Evolutionary conservation across 2,113 vertebrate genomes (phyloP), one percentile per base, ranked within the genome.

Genomic region (Ammodytes dubius): DNA sequence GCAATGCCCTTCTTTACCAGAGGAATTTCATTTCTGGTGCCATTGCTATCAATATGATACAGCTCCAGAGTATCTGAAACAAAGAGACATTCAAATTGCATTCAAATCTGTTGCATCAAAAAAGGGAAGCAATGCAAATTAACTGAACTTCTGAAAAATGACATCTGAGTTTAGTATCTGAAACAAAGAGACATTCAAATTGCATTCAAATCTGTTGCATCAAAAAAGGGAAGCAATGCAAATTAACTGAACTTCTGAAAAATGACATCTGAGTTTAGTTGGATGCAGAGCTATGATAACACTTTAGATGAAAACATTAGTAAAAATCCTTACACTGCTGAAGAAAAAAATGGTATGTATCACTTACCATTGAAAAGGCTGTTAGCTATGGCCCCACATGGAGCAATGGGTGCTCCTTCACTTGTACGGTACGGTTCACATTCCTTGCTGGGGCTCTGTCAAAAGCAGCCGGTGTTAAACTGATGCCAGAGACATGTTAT

Each of bases 381-480:
- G 95, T 99, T 99, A 77, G 98, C 98, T 81, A 99, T 98, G 74
- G 98, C 98, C 7, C 98, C 98, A 90, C 98, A 99, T 39, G 98
- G 98, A 84, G 98, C 98, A 70, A 99, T 96, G 53, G 97, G 95
- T 42, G 90, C 89, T 76, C 92, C 93, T 1, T 96, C 95, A 82
- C 88, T 96, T 1, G 37, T 96, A 80, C 96, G 95, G 87, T 99
- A 99, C 11, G 99, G 99, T 35, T 98, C 97, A 91, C 99, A 99
- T 80, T 99, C 97, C 86, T 98, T 98, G 93, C 97, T 99, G 11
- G 99, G 98, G 60, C 93, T 95, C 99, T 99, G 88, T 57, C 72
- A 84, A 87, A 11, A 85, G 37, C 3, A 40, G 14, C 2, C 0
- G 47, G 14, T 27, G 27, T 65, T 67, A 35, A 40, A 43, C 15